Percentiles rank a stretch among this genome's conserved stretches.
Conservation (phyloP, 2,888 invertebrate species). For the Caenorhabditis macrosperma region DNA sequence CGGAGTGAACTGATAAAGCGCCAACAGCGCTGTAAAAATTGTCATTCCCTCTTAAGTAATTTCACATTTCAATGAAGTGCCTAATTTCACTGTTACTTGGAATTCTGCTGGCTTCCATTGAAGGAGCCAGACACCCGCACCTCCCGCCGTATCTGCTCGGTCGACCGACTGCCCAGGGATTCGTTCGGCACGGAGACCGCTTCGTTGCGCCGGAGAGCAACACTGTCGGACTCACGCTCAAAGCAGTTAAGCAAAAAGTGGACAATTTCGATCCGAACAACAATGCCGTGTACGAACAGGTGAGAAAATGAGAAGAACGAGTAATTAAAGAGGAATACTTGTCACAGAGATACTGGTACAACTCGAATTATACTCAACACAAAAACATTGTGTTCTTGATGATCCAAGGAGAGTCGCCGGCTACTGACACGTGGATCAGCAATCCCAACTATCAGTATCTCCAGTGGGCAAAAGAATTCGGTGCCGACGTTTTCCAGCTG, state of each 20-base stretch:
- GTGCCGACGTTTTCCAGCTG: slow-evolving; percentile 73
- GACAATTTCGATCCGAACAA: slow-evolving; percentile 63
- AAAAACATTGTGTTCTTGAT: slow-evolving; percentile 68
- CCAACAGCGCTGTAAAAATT: not conserved
- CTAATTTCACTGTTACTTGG: slow-evolving; percentile 27
- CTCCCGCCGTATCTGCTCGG: slow-evolving; percentile 47
- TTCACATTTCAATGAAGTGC: slow-evolving; percentile 12
- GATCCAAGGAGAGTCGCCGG: slow-evolving; percentile 68
- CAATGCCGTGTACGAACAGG: slow-evolving; percentile 59
- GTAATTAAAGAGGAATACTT: not conserved
- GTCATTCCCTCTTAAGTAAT: not conserved
- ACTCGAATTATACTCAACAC: slow-evolving; percentile 54
- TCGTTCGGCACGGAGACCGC: slow-evolving; percentile 40
- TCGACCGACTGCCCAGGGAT: slow-evolving; percentile 49
- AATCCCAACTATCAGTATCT: slow-evolving; percentile 59
- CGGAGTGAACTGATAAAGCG: not conserved
- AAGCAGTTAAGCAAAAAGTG: slow-evolving; percentile 46
- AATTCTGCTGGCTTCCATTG: not conserved
- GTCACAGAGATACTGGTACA: slow-evolving; percentile 69
- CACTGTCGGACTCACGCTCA: slow-evolving; percentile 5
- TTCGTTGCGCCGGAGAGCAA: not conserved
- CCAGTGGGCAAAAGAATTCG: slow-evolving; percentile 67
- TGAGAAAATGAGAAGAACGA: not conserved
- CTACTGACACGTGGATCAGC: slow-evolving; percentile 61
- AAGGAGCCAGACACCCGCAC: slow-evolving; percentile 32